phyloP scores from a whole-genome alignment of 2,797 vertebrate species.

The Sphenodon punctatus region DNA sequence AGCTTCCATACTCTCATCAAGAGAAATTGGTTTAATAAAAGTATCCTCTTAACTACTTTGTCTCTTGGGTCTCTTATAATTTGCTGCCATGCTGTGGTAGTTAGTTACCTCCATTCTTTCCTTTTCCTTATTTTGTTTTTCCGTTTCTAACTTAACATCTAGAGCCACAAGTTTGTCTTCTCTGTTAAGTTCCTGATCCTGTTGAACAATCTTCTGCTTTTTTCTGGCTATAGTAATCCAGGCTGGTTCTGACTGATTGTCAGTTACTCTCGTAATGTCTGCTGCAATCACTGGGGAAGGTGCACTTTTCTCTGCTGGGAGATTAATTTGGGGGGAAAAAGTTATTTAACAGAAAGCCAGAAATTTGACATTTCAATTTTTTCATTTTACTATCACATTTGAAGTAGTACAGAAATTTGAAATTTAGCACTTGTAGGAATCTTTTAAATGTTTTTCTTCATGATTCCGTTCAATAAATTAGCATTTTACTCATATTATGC shows the following conservation, averaged over 20 bases:
- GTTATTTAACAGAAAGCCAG: constrained; percentile 22
- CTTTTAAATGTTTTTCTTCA: not conserved
- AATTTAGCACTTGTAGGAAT: not conserved
- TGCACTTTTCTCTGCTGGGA: constrained; percentile 75
- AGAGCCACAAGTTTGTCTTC: constrained; percentile 70
- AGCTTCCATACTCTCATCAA: too few species aligned
- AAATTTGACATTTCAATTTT: not conserved
- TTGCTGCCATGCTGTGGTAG: too few species aligned
- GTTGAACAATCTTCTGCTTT: constrained; percentile 84
- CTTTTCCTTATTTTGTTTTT: constrained; percentile 61
- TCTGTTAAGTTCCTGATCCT: constrained; percentile 78
- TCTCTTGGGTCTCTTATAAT: too few species aligned
- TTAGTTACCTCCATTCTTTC: constrained; percentile 75
- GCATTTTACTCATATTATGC: fast-evolving
- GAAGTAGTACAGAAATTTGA: too few species aligned
- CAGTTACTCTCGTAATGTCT: constrained; percentile 45
- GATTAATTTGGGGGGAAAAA: constrained; percentile 42
- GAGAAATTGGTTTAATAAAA: too few species aligned
- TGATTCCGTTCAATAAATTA: constrained; percentile 5
- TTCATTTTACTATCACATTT: too few species aligned
- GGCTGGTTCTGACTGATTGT: constrained; percentile 73
- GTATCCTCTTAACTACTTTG: too few species aligned
- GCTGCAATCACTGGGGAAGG: constrained; percentile 22
- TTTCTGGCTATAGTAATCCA: constrained; percentile 90
- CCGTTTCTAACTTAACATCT: constrained; percentile 52